phyloP scores from a whole-genome alignment of 2,888 invertebrate species.

The Orthosia gothica region DNA sequence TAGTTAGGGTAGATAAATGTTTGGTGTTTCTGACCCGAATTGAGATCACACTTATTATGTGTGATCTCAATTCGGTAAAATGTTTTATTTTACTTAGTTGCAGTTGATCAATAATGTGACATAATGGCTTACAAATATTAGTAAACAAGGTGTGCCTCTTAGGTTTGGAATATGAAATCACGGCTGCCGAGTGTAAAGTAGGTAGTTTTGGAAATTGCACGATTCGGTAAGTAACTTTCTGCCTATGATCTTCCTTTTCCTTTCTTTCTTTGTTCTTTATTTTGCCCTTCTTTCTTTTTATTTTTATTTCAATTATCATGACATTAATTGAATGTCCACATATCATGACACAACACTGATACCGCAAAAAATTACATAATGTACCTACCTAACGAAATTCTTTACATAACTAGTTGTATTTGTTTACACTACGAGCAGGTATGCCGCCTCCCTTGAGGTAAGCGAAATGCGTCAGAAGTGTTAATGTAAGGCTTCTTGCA shows the following conservation, averaged over 20 bases:
- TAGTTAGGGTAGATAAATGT: too few species aligned
- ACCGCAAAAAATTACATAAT: too few species aligned
- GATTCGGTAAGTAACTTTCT: too few species aligned
- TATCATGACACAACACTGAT: too few species aligned
- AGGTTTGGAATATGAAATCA: neutral
- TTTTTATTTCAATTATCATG: too few species aligned
- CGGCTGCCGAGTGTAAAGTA: neutral
- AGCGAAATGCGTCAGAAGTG: constrained; percentile 7
- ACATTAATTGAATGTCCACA: too few species aligned
- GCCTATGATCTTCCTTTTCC: too few species aligned
- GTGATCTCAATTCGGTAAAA: constrained; percentile 8
- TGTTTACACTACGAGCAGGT: neutral
- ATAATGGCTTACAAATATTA: constrained; percentile 15
- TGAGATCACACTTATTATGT: too few species aligned
- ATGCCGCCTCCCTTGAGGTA: constrained; percentile 4
- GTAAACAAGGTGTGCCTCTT: neutral
- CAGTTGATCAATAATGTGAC: constrained; percentile 29
- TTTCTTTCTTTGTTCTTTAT: too few species aligned
- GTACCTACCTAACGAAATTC: neutral
- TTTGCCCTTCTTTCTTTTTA: too few species aligned
- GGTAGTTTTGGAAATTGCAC: neutral
- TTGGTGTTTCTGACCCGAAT: too few species aligned
- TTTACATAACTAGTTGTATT: neutral
- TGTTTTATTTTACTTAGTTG: constrained; percentile 16
- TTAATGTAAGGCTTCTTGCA: constrained; percentile 43